A percentile compares a stretch with the other conserved stretches of the same genome.
These are phyloP conservation scores for Parnassius apollo DNA, from an alignment of 2,888 invertebrate species.

Conservation along the genomic window DNA sequence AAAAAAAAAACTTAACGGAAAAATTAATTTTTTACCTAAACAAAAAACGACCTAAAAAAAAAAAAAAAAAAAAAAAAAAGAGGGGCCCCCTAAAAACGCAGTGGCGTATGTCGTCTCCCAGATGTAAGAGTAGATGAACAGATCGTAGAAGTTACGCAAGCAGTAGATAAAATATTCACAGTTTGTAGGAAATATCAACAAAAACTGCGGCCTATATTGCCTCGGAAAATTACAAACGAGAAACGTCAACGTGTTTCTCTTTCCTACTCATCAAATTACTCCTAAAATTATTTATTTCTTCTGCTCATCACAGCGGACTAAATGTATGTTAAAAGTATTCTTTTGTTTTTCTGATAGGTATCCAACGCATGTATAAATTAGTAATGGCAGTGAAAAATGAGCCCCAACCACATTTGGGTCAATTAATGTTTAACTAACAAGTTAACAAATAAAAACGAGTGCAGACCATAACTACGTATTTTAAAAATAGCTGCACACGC, in stretches of 20 bases:
- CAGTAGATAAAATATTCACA: constrained; percentile 45
- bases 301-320: constrained; percentile 19
- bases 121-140: constrained; percentile 66
- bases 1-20: too few relatives aligned
- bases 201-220: constrained; percentile 38
- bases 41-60: too few relatives aligned
- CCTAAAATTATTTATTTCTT: constrained; percentile 24
- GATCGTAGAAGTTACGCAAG: constrained; percentile 67
- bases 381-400: constrained; percentile 13
- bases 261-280: constrained; percentile 26
- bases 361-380: constrained; percentile 20
- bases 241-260: constrained; percentile 32
- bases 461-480: constrained; percentile 33
- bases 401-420: constrained; percentile 17
- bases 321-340: constrained; percentile 19
- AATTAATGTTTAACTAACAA: constrained; percentile 20
- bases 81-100: too few relatives aligned
- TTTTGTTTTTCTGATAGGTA: constrained; percentile 19
- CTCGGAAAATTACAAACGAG: constrained; percentile 41
- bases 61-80: too few relatives aligned
- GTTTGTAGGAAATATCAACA: constrained; percentile 41
- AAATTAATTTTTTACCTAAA: too few relatives aligned
- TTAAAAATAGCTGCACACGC: background rate
- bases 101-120: constrained; percentile 68
- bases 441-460: constrained; percentile 16